A percentile compares a stretch with the other conserved stretches of the same genome.
phyloP scores from a whole-genome alignment of 2,888 invertebrate species.

The Ypsolopha scabrella region DNA sequence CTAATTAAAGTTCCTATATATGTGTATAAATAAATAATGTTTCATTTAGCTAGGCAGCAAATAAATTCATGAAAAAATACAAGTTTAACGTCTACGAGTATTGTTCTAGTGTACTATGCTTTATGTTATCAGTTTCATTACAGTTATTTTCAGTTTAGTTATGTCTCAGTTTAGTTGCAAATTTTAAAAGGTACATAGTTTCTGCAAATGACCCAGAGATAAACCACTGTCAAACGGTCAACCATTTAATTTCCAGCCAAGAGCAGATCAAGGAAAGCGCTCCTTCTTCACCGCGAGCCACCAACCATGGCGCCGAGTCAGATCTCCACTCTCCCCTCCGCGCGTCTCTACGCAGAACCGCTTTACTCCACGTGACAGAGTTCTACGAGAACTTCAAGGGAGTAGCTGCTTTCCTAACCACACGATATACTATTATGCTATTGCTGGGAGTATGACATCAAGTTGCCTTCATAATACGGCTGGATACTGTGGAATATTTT shows the following conservation, averaged over 20 bases:
- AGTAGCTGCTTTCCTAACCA: not conserved
- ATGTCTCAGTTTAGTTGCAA: too few relatives aligned
- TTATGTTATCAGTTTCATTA: too few relatives aligned
- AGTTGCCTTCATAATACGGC: too few relatives aligned
- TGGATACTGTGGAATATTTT: too few relatives aligned
- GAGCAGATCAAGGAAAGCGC: constrained; percentile 33
- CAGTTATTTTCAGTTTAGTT: too few relatives aligned
- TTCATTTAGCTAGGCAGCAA: too few relatives aligned
- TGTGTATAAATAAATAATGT: too few relatives aligned
- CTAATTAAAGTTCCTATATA: too few relatives aligned
- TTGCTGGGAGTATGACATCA: not conserved
- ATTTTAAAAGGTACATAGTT: too few relatives aligned
- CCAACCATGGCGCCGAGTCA: constrained; percentile 22
- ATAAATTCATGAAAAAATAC: too few relatives aligned
- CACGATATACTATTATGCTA: not conserved
- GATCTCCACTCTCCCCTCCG: constrained; percentile 36
- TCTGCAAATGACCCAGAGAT: not conserved
- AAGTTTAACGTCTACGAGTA: too few relatives aligned
- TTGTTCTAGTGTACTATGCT: too few relatives aligned
- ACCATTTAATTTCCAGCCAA: constrained; percentile 31
- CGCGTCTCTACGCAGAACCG: constrained; percentile 53
- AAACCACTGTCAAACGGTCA: not conserved
- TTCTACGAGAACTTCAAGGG: not conserved
- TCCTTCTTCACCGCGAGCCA: constrained; percentile 36
- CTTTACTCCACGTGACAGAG: constrained; percentile 46